These are phyloP conservation scores for Thymelicus lineola DNA, from an alignment of 2,888 invertebrate genomes.

Conservation along the genomic window DNA sequence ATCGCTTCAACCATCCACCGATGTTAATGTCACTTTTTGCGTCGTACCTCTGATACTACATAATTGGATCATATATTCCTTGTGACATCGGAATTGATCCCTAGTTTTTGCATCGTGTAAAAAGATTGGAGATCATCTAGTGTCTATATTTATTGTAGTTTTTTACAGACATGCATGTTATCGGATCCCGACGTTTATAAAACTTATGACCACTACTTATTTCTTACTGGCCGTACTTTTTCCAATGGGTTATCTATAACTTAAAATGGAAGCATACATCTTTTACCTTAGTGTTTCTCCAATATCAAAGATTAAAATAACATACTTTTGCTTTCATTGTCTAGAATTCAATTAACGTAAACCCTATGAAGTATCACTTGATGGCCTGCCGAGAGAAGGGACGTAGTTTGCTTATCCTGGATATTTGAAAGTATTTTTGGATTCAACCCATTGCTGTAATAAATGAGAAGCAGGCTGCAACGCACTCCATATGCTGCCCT, in stretches of 20 bases:
- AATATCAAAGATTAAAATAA: too few relatives aligned
- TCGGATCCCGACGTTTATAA: conserved; percentile 15
- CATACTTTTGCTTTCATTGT: too few relatives aligned
- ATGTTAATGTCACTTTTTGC: conserved; percentile 36
- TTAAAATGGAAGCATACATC: too few relatives aligned
- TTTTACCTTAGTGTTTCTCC: too few relatives aligned
- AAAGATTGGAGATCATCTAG: conserved; percentile 28
- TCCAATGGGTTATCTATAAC: neutral
- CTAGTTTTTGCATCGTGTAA: conserved; percentile 28
- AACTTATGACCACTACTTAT: neutral
- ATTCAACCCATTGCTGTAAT: too few relatives aligned
- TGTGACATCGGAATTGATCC: conserved; percentile 37
- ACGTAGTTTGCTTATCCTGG: too few relatives aligned
- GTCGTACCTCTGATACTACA: conserved; percentile 34
- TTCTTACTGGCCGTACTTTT: neutral
- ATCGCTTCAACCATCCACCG: conserved; percentile 22
- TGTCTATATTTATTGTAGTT: conserved; percentile 21
- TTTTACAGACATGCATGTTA: conserved; percentile 4
- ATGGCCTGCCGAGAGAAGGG: too few relatives aligned
- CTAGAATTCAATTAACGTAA: too few relatives aligned
- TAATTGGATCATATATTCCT: conserved; percentile 39
- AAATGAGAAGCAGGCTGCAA: too few relatives aligned
- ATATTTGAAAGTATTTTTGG: too few relatives aligned
- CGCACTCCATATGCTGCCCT: too few relatives aligned
- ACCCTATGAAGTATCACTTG: too few relatives aligned